These are phyloP conservation scores for Condylura cristata DNA, from an alignment of 2,113 vertebrate species.

Conservation along the genomic window DNA sequence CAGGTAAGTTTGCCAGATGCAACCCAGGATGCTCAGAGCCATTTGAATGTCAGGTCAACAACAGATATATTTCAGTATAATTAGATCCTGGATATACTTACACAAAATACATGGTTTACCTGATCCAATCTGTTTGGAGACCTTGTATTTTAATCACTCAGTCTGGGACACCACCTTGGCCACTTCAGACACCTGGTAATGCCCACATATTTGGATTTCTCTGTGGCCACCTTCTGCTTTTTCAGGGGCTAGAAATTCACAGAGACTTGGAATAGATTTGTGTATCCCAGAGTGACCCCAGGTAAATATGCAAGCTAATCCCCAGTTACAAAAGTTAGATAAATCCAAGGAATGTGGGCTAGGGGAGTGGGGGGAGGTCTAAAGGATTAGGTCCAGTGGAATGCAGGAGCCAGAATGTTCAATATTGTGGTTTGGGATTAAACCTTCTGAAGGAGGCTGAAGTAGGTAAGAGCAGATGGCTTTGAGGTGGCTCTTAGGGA, in stretches of 20 bases:
- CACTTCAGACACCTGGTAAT: not conserved
- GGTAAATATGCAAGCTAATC: conserved; percentile 47
- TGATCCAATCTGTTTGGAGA: not conserved
- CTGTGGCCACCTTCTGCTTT: not conserved
- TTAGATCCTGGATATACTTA: not conserved
- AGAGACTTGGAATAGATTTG: not conserved
- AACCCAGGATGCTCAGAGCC: not conserved
- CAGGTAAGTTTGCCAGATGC: not conserved
- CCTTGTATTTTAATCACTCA: conserved; percentile 16
- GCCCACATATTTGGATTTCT: not conserved
- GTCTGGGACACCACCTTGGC: not conserved
- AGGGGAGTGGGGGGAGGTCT: not conserved
- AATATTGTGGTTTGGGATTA: conserved; percentile 39
- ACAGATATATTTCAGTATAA: not conserved
- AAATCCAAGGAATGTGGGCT: conserved; percentile 40
- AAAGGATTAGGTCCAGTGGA: conserved; percentile 30
- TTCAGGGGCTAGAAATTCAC: not conserved
- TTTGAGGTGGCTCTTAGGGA: not conserved
- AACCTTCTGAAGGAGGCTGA: not conserved
- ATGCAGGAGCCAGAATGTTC: conserved; percentile 24
- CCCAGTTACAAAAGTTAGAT: conserved; percentile 28
- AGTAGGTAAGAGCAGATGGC: not conserved
- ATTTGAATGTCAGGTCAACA: not conserved
- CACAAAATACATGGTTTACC: not conserved
- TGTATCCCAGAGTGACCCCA: conserved; percentile 28